Evolutionary conservation across 92 coral and sea anemone genomes (phyloP).

Genomic region (Palythoa caribaeorum): DNA sequence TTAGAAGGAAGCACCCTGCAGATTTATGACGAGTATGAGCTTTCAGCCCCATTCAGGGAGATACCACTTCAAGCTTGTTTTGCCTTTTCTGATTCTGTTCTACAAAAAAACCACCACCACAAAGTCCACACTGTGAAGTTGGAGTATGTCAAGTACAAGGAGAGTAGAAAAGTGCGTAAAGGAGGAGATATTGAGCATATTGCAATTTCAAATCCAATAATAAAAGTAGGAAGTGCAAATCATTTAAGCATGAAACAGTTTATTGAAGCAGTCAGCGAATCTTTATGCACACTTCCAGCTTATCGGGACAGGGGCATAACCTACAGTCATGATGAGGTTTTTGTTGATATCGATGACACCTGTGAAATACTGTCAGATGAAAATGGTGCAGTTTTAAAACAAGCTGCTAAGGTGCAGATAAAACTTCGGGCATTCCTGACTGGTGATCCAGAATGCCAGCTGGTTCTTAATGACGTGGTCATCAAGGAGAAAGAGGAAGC

Average conservation of each 20-base stretch:
- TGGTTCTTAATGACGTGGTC: conserved; percentile 85
- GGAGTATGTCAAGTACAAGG: conserved; percentile 90
- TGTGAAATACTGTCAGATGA: conserved; percentile 82
- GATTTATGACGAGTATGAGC: conserved; percentile 91
- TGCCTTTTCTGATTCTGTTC: conserved; percentile 72
- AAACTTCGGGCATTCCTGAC: conserved; percentile 90
- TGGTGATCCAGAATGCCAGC: conserved; percentile 97
- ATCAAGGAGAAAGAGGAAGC: conserved; percentile 89
- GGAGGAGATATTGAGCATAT: conserved; percentile 85
- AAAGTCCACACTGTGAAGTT: conserved; percentile 93
- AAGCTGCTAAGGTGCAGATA: conserved; percentile 81
- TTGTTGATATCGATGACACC: conserved; percentile 91
- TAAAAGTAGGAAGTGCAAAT: conserved; percentile 85
- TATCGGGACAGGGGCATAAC: conserved; percentile 97
- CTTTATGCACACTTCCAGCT: conserved; percentile 88
- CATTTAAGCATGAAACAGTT: conserved; percentile 84
- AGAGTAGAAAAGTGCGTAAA: conserved; percentile 79
- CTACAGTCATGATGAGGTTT: conserved; percentile 94
- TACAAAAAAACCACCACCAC: conserved; percentile 77
- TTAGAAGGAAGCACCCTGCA: conserved; percentile 90
- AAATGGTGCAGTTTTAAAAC: conserved; percentile 81
- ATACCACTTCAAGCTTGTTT: conserved; percentile 95
- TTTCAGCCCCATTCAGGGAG: conserved; percentile 96
- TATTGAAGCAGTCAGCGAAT: conserved; percentile 79
- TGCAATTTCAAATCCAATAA: conserved; percentile 87